Percentiles rank a stretch among this genome's conserved stretches.
Conservation (phyloP, 2,888 invertebrate genomes). For the Metopia argyrocephala region DNA sequence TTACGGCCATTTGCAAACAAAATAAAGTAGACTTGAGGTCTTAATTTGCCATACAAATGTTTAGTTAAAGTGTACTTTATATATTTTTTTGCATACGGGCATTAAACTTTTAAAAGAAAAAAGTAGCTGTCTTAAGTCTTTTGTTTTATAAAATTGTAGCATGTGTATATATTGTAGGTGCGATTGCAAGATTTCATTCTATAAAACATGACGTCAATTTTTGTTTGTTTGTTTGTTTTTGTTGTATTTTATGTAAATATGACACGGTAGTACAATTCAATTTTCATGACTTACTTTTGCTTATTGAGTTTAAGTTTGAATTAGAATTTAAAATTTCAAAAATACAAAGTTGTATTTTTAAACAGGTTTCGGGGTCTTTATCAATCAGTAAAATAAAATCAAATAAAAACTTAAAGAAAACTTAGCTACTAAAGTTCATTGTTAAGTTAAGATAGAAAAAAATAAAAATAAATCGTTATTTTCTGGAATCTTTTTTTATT, state of each 20-base stretch:
- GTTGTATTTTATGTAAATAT: slow-evolving; percentile 20
- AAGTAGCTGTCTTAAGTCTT: slow-evolving; percentile 35
- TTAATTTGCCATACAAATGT: no score
- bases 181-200: not conserved
- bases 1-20: no score
- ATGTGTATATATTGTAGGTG: not conserved
- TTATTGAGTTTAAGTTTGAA: not conserved
- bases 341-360: slow-evolving; percentile 15
- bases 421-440: slow-evolving; percentile 31
- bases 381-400: slow-evolving; percentile 21
- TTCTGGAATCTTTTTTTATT: slow-evolving; percentile 36
- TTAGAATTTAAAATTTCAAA: not conserved
- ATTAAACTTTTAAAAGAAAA: no score
- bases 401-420: slow-evolving; percentile 19
- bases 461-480: slow-evolving; percentile 48
- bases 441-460: slow-evolving; percentile 7
- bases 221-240: not conserved
- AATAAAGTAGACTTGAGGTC: no score
- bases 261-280: slow-evolving; percentile 43
- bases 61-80: no score
- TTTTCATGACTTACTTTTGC: slow-evolving; percentile 46
- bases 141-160: slow-evolving; percentile 10
- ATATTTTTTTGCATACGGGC: no score
- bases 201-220: slow-evolving; percentile 36
- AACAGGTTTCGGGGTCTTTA: slow-evolving; percentile 8